Evolutionary conservation across 1,140 invertebrate genomes (phyloP).

Genomic region (Philopotamus ludificatus): DNA sequence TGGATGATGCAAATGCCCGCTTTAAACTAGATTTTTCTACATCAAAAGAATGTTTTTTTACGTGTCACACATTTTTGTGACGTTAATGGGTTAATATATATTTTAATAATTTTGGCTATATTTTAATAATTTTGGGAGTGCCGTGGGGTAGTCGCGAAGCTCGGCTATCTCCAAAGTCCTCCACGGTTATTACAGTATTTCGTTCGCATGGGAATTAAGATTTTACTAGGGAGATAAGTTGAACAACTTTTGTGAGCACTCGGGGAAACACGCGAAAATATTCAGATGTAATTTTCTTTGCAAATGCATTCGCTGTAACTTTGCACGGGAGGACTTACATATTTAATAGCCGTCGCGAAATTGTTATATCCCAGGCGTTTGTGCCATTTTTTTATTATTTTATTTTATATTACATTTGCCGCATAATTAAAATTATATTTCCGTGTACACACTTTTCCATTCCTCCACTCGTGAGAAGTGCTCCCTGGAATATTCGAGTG

Average conservation of each 20-base stretch:
- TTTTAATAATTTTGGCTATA: neutral
- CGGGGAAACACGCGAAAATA: neutral
- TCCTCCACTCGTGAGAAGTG: too few species aligned
- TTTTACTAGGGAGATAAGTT: neutral
- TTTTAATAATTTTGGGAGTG: too few species aligned
- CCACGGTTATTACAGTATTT: neutral
- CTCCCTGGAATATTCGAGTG: too few species aligned
- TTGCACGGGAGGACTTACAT: slow-evolving; percentile 38
- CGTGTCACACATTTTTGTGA: neutral
- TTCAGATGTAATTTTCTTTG: slow-evolving; percentile 35
- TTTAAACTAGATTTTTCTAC: slow-evolving; percentile 8
- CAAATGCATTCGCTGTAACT: slow-evolving; percentile 36
- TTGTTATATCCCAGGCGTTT: too few species aligned
- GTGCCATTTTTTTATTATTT: too few species aligned
- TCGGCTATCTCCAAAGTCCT: too few species aligned
- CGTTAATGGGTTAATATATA: neutral
- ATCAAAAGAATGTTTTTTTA: slow-evolving; percentile 8
- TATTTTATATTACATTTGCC: too few species aligned
- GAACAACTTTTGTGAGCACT: neutral
- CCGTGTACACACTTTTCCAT: too few species aligned
- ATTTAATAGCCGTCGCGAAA: slow-evolving; percentile 36
- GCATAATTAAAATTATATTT: too few species aligned
- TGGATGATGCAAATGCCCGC: slow-evolving; percentile 24
- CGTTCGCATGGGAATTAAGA: neutral
- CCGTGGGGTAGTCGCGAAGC: too few species aligned